These are phyloP conservation scores for Allobates femoralis DNA, from an alignment of 2,797 vertebrate species.

Conservation along the genomic window DNA sequence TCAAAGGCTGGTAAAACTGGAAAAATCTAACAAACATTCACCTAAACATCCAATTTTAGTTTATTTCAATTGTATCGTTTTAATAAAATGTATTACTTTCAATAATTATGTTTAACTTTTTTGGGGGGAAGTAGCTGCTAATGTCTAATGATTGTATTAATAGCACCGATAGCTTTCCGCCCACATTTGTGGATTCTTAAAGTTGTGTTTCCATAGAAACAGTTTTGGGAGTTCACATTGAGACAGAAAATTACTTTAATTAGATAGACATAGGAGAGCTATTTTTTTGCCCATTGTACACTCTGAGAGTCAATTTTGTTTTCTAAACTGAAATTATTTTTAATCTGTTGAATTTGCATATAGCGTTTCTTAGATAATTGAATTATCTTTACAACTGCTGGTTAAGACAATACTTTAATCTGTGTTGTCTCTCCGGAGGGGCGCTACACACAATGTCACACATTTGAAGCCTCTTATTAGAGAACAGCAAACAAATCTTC, in stretches of 20 bases:
- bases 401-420: neutral
- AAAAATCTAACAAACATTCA: neutral
- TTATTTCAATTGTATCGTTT: neutral
- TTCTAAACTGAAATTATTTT: conserved; percentile 24
- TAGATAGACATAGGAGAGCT: conserved; percentile 36
- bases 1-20: neutral
- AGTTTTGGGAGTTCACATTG: conserved; percentile 33
- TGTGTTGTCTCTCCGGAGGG: conserved; percentile 52
- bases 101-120: neutral
- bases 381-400: conserved; percentile 16
- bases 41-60: neutral
- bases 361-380: conserved; percentile 4
- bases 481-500: conserved; percentile 34
- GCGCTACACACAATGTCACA: conserved; percentile 67
- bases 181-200: conserved; percentile 45
- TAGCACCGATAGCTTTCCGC: conserved; percentile 9
- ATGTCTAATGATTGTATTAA: conserved; percentile 17
- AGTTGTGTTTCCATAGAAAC: conserved; percentile 46
- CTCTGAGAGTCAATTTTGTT: neutral
- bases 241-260: conserved; percentile 53
- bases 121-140: neutral
- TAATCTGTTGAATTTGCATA: conserved; percentile 16
- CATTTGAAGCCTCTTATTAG: conserved; percentile 71
- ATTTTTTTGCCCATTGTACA: conserved; percentile 31
- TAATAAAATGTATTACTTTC: neutral